Evolutionary conservation across 2,113 vertebrate genomes (phyloP).

Genomic region (Spheniscus mendiculus): DNA sequence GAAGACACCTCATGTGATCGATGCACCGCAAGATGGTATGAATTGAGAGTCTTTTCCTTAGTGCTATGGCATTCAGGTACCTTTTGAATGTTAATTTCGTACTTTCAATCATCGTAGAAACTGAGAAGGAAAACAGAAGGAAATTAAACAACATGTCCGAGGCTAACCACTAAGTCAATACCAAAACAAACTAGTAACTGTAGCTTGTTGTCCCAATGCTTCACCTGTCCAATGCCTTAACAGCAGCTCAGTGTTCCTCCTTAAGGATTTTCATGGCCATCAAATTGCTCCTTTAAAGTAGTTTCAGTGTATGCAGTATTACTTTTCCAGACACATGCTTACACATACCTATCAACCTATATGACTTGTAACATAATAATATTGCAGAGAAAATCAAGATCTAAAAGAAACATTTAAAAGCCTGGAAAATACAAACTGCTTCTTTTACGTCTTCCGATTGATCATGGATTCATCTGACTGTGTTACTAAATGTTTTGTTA

Average conservation of each 20-base stretch:
- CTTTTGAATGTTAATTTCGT: background rate
- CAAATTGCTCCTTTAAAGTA: background rate
- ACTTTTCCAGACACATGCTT: background rate
- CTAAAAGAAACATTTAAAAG: background rate
- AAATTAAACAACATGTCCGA: background rate
- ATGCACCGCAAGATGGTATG: background rate
- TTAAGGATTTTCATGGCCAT: background rate
- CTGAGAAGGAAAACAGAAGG: background rate
- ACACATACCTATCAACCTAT: background rate
- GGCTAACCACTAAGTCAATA: background rate
- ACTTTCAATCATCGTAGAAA: background rate
- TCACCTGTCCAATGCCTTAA: background rate
- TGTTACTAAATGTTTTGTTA: background rate
- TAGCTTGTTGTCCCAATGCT: background rate
- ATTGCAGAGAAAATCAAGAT: background rate
- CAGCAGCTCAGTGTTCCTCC: background rate
- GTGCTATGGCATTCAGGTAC: background rate
- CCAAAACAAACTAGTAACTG: background rate
- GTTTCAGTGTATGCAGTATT: background rate
- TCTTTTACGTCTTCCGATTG: background rate
- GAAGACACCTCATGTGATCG: background rate
- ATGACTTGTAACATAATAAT: background rate
- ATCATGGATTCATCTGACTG: background rate
- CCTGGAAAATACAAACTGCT: fast-evolving
- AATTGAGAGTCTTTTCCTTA: background rate